Evolutionary conservation across 2,113 vertebrate genomes (phyloP).

Genomic region (Sylvilagus bachmani): DNA sequence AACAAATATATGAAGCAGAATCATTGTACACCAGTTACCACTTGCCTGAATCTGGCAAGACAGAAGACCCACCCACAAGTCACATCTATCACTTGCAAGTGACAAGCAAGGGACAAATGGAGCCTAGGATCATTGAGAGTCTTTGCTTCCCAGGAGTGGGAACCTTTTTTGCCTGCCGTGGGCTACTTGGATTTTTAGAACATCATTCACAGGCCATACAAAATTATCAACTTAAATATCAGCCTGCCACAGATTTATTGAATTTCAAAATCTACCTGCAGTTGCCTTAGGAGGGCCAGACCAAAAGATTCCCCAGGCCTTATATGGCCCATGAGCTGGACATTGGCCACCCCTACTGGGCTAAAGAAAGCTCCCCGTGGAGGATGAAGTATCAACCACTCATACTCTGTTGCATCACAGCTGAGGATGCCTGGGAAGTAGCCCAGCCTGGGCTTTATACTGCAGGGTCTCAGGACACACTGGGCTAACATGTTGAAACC

Average conservation of each 20-base stretch:
- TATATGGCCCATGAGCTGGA: no score
- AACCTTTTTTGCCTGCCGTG: no score
- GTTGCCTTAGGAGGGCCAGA: no score
- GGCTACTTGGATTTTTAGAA: no score
- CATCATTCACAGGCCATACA: no score
- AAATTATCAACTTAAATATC: no score
- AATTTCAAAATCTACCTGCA: no score
- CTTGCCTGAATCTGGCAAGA: no score
- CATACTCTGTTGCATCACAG: not conserved
- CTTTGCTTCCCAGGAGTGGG: no score
- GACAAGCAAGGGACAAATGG: not conserved
- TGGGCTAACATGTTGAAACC: not conserved
- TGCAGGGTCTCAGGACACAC: not conserved
- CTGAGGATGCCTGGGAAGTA: not conserved
- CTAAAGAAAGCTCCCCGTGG: not conserved
- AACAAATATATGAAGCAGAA: not conserved
- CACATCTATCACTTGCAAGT: not conserved
- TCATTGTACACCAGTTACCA: not conserved
- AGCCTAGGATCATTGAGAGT: not conserved
- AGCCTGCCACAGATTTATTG: no score
- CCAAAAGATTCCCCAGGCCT: no score
- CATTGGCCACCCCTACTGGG: not conserved
- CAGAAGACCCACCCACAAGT: not conserved
- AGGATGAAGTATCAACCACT: not conserved
- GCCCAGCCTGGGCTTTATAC: not conserved